These are phyloP conservation scores for Pimephales promelas DNA, from an alignment of 2,113 vertebrate genomes.

Conservation along the genomic window DNA sequence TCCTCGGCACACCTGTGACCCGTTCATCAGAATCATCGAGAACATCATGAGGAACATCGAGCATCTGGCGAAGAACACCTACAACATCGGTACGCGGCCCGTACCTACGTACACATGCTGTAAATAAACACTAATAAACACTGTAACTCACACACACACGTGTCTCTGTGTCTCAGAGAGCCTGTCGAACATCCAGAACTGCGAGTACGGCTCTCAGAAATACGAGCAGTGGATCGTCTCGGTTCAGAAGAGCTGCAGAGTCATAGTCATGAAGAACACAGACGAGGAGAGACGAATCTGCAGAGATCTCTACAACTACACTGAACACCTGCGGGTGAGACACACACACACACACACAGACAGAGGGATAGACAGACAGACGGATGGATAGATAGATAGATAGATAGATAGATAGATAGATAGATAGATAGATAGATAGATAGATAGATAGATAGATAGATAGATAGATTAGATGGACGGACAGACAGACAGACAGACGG, in stretches of 20 bases:
- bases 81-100: constrained; percentile 64
- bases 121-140: not conserved
- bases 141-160: not conserved
- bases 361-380: not conserved
- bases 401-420: not conserved
- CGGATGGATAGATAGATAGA: rapidly evolving
- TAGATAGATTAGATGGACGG: rapidly evolving
- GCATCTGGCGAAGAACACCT: constrained; percentile 64
- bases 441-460: not conserved
- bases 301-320: constrained; percentile 75
- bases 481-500: rapidly evolving
- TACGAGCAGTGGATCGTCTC: constrained; percentile 79
- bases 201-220: constrained; percentile 74
- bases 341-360: rapidly evolving
- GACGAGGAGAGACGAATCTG: constrained; percentile 77
- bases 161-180: constrained; percentile 60
- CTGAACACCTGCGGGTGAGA: constrained; percentile 70
- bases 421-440: rapidly evolving
- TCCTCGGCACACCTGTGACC: constrained; percentile 56
- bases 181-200: constrained; percentile 64
- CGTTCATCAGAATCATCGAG: constrained; percentile 74
- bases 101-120: not conserved
- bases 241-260: constrained; percentile 73
- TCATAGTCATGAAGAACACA: constrained; percentile 69
- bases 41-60: constrained; percentile 76